Evolutionary conservation across 2,113 vertebrate species (phyloP).

Genomic region (Dipodomys ordii): DNA sequence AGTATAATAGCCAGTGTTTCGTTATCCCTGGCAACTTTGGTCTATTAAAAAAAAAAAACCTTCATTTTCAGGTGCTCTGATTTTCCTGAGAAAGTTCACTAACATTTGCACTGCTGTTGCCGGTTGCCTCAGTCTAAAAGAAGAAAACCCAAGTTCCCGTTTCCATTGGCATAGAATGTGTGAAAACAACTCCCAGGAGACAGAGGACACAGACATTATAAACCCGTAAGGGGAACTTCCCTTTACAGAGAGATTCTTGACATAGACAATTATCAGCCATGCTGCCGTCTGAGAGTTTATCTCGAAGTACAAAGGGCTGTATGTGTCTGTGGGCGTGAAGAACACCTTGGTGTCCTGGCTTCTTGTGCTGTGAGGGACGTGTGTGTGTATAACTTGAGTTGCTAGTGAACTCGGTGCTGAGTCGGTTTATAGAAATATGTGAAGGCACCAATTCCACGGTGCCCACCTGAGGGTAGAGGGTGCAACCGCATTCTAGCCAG

Average conservation of each 20-base stretch:
- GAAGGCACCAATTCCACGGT: background rate
- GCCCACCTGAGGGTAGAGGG: background rate
- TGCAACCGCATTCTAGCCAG: background rate
- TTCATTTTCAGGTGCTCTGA: background rate
- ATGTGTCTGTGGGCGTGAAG: background rate
- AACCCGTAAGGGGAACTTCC: background rate
- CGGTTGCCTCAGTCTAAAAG: constrained; percentile 5
- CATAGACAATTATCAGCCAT: background rate
- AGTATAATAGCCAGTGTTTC: background rate
- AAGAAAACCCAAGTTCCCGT: background rate
- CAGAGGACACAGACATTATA: background rate
- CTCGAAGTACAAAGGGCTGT: background rate
- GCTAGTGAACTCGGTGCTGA: background rate
- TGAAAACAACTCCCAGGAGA: constrained; percentile 5
- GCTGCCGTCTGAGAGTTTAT: background rate
- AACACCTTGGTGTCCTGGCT: background rate
- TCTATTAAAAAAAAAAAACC: too few species aligned
- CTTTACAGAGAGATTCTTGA: constrained; percentile 7
- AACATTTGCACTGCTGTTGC: background rate
- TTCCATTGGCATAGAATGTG: constrained; percentile 1
- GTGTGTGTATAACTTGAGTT: background rate
- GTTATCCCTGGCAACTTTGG: too few species aligned
- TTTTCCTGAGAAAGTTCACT: constrained; percentile 38
- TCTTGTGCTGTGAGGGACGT: background rate
- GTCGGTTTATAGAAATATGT: constrained; percentile 33